Evolutionary conservation across 2,797 vertebrate genomes (phyloP).

Genomic region (Gallinago solitaria): DNA sequence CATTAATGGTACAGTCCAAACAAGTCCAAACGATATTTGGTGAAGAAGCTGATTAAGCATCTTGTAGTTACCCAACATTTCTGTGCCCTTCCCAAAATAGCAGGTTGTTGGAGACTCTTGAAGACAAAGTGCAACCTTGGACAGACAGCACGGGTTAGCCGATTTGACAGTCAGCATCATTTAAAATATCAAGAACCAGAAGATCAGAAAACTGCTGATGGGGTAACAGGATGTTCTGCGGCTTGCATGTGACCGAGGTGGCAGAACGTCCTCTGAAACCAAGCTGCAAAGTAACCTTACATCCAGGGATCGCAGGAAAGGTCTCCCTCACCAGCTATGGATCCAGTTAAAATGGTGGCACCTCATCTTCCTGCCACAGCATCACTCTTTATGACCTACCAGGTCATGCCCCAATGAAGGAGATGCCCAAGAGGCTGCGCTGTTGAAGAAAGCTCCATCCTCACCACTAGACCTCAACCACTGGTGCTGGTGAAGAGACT

Average conservation of each 20-base stretch:
- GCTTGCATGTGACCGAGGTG: neutral
- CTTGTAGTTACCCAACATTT: neutral
- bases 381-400: neutral
- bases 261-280: neutral
- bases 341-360: neutral
- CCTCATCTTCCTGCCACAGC: neutral
- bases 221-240: neutral
- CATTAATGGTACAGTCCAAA: neutral
- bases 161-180: neutral
- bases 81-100: neutral
- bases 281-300: neutral
- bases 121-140: neutral
- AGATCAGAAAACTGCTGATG: neutral
- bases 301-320: neutral
- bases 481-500: neutral
- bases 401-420: neutral
- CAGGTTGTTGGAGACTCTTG: neutral
- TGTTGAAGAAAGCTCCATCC: neutral
- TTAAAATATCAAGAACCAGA: neutral
- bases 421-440: neutral
- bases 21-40: fast-evolving
- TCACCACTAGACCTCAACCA: neutral
- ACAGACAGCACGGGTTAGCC: neutral
- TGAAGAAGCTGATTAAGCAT: neutral
- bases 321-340: neutral